phyloP scores from a whole-genome alignment of 2,797 vertebrate genomes.

The Cossypha niveicapilla region DNA sequence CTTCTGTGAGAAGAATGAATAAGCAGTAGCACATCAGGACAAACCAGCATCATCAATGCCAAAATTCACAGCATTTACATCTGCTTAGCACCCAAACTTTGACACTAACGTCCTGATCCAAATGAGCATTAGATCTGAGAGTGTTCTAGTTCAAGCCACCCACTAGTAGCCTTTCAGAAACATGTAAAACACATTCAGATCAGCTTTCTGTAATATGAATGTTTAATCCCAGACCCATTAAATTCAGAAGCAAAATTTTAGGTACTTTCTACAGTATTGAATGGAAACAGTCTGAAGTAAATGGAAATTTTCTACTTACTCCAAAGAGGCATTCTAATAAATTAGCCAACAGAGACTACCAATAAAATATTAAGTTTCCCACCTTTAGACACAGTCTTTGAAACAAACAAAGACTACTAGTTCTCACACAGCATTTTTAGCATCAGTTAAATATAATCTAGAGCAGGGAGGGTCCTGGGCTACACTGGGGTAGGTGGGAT shows the following conservation, averaged over 20 bases:
- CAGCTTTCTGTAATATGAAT: neutral
- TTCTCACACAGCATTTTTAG: neutral
- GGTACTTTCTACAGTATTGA: neutral
- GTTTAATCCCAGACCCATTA: neutral
- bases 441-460: neutral
- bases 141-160: neutral
- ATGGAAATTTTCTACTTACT: neutral
- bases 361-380: neutral
- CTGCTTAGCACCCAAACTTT: neutral
- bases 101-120: neutral
- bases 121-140: neutral
- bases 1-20: neutral
- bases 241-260: neutral
- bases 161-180: neutral
- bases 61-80: neutral
- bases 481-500: neutral
- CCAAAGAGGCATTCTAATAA: neutral
- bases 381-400: neutral
- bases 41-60: neutral
- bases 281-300: neutral
- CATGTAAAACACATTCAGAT: neutral
- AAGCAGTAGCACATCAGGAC: neutral
- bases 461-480: neutral
- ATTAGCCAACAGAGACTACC: neutral
- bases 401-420: neutral